A percentile compares a stretch with the other conserved stretches of the same genome.
These are phyloP conservation scores for Omphaloscelis lunosa DNA, from an alignment of 2,888 invertebrate species.

Conservation along the genomic window DNA sequence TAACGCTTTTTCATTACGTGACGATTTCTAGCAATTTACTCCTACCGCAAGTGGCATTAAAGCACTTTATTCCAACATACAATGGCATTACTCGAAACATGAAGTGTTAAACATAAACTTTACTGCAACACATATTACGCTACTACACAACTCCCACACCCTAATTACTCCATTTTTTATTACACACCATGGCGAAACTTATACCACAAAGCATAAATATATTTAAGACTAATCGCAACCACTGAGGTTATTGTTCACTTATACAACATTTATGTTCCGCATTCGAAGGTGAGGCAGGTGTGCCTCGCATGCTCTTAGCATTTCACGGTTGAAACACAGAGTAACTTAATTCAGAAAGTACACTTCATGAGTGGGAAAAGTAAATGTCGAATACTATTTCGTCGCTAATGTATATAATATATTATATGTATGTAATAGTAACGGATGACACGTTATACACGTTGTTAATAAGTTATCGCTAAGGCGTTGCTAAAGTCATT, in stretches of 20 bases:
- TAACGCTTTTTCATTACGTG: no score
- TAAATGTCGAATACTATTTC: neutral
- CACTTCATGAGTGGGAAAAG: neutral
- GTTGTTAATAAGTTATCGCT: no score
- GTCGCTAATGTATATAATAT: no score
- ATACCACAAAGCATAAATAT: constrained; percentile 2
- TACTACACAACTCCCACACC: neutral
- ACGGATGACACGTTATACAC: no score
- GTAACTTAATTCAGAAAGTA: constrained; percentile 12
- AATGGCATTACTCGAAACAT: neutral
- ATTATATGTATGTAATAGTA: no score
- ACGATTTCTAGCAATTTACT: no score
- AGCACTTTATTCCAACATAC: neutral
- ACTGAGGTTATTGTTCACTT: constrained; percentile 38
- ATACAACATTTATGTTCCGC: constrained; percentile 48
- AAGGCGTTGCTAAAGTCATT: neutral
- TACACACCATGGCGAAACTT: neutral
- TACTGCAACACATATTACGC: neutral
- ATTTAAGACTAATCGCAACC: constrained; percentile 47
- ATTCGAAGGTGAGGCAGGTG: constrained; percentile 55
- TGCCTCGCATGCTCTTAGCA: constrained; percentile 38
- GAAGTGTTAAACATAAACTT: neutral
- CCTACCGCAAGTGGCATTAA: no score
- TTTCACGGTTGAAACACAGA: constrained; percentile 23
- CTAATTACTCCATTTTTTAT: constrained; percentile 10